These are phyloP conservation scores for Lagocephalus sceleratus DNA, from an alignment of 2,797 vertebrate species.

Conservation along the genomic window DNA sequence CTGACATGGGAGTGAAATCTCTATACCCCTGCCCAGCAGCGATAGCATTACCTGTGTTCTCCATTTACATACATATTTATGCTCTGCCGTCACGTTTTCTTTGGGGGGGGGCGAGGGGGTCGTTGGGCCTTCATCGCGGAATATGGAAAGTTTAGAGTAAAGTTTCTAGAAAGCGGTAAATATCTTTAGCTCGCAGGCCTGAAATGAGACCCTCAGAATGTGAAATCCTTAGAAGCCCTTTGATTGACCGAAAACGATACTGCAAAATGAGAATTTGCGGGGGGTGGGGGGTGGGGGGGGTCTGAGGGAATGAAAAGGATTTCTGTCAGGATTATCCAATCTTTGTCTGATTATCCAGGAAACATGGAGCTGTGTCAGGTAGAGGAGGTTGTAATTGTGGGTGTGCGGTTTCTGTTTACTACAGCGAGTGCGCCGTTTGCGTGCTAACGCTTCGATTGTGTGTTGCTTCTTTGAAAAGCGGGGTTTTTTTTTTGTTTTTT, in stretches of 20 bases:
- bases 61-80: constrained; percentile 52
- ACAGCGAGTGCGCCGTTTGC: constrained; percentile 3
- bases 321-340: constrained; percentile 72
- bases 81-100: constrained; percentile 20
- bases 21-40: constrained; percentile 32
- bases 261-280: constrained; percentile 62
- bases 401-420: constrained; percentile 65
- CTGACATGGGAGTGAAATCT: constrained; percentile 40
- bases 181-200: constrained; percentile 50
- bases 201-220: constrained; percentile 43
- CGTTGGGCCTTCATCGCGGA: constrained; percentile 36
- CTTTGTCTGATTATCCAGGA: constrained; percentile 68
- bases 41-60: constrained; percentile 47
- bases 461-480: constrained; percentile 45
- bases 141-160: constrained; percentile 49
- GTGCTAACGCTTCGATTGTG: constrained; percentile 3
- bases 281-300: constrained; percentile 1
- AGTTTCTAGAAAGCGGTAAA: constrained; percentile 40
- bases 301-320: constrained; percentile 66
- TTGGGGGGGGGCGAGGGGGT: constrained; percentile 16
- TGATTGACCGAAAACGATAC: constrained; percentile 69
- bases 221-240: constrained; percentile 51
- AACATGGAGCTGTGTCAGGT: constrained; percentile 64
- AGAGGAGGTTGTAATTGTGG: constrained; percentile 65
- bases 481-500: constrained; percentile 31